phyloP scores from a whole-genome alignment of 2,797 vertebrate species.

The Prionace glauca region DNA sequence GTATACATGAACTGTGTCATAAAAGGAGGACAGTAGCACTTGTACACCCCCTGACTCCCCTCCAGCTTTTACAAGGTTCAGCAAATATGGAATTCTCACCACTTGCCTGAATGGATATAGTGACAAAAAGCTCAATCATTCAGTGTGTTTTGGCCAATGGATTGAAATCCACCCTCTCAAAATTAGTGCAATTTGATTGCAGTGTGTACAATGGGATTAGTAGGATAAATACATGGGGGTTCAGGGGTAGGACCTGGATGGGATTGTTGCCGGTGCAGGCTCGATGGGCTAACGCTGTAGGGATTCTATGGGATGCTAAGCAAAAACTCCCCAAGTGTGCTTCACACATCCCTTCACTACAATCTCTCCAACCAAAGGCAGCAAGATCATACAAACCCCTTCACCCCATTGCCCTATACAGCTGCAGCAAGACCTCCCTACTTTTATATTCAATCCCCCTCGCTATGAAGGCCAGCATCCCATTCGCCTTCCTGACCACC shows the following conservation, averaged over 20 bases:
- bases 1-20: neutral
- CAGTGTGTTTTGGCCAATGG: neutral
- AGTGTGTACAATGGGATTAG: neutral
- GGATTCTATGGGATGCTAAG: neutral
- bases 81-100: neutral
- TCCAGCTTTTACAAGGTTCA: neutral
- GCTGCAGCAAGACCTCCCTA: too few relatives aligned
- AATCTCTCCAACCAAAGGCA: neutral
- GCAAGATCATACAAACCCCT: neutral
- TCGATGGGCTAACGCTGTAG: too few relatives aligned
- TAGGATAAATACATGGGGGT: too few relatives aligned
- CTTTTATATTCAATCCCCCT: too few relatives aligned
- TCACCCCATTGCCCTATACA: neutral
- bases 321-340: neutral
- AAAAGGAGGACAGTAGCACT: neutral
- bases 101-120: neutral
- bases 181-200: neutral
- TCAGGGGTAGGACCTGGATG: too few relatives aligned
- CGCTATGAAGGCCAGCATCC: too few relatives aligned
- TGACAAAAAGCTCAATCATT: neutral
- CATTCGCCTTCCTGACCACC: too few relatives aligned
- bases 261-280: too few relatives aligned
- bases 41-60: neutral
- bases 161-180: neutral
- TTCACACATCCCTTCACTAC: neutral